Evolutionary conservation across 2,797 vertebrate genomes (phyloP).

Genomic region (Gymnoscopelus braueri): DNA sequence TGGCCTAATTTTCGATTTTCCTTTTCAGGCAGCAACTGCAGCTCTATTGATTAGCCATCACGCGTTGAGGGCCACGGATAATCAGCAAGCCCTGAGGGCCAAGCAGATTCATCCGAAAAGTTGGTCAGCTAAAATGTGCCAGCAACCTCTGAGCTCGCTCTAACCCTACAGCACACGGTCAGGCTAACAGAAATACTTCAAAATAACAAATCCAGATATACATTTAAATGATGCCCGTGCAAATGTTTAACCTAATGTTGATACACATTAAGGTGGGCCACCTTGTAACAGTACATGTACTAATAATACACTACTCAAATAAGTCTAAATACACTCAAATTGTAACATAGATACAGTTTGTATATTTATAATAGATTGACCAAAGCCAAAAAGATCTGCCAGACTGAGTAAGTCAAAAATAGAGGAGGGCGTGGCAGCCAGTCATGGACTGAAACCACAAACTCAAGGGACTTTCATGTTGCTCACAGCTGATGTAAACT

Average conservation of each 20-base stretch:
- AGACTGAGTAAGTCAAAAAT: background rate
- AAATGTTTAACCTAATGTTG: constrained; percentile 1
- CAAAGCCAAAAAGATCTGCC: too few relatives aligned
- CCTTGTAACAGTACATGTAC: background rate
- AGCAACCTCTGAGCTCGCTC: constrained; percentile 28
- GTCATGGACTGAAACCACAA: constrained; percentile 7
- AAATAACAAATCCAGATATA: background rate
- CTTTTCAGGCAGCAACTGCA: constrained; percentile 63
- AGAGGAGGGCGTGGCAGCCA: constrained; percentile 6
- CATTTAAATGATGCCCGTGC: constrained; percentile 5
- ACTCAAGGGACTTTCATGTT: background rate
- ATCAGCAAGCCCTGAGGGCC: constrained; percentile 59
- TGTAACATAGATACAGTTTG: too few relatives aligned
- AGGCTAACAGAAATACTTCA: constrained; percentile 18
- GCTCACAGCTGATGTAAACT: constrained; percentile 11
- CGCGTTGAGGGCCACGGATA: constrained; percentile 62
- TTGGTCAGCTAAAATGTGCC: constrained; percentile 51
- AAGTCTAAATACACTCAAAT: background rate
- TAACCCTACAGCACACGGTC: constrained; percentile 19
- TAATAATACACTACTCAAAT: background rate
- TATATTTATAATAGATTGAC: too few relatives aligned
- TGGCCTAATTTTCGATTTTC: constrained; percentile 69
- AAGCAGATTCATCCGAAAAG: constrained; percentile 52
- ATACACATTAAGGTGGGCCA: background rate
- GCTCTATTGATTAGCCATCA: constrained; percentile 77